Percentiles rank a stretch among this genome's conserved stretches.
Evolutionary conservation across 2,797 vertebrate species (phyloP).

Genomic region (Arrhamphus sclerolepis): DNA sequence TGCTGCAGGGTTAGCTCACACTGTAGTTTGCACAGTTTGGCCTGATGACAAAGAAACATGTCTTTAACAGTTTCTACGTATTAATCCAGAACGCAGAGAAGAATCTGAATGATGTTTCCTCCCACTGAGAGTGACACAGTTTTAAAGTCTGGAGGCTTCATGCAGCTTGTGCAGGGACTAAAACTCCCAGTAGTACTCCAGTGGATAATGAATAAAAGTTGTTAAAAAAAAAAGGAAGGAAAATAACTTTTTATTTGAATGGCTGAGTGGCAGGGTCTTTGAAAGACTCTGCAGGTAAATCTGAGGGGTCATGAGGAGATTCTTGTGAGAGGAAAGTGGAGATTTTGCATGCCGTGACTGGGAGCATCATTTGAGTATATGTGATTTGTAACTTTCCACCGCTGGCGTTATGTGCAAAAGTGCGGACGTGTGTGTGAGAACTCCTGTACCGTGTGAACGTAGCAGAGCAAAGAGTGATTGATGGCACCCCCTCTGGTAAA

Average conservation of each 20-base stretch:
- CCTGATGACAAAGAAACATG: background rate
- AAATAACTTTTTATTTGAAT: no score
- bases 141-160: no score
- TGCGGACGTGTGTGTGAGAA: background rate
- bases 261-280: background rate
- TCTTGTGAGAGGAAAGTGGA: no score
- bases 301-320: background rate
- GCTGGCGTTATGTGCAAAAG: constrained; percentile 8
- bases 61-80: constrained; percentile 51
- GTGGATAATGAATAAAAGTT: no score
- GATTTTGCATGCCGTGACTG: no score
- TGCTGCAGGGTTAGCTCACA: constrained; percentile 28
- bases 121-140: constrained; percentile 14
- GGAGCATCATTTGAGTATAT: background rate
- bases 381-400: constrained; percentile 3
- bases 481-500: constrained; percentile 23
- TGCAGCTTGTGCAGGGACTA: background rate
- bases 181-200: background rate
- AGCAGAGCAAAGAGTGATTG: constrained; percentile 22
- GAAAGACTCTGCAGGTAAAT: background rate
- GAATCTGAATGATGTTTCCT: constrained; percentile 26
- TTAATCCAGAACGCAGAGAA: constrained; percentile 48
- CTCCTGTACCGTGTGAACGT: constrained; percentile 1
- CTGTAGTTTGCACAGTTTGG: background rate
- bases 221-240: no score